Base-by-base conservation (phyloP, 2,113 vertebrate genomes). In the Ramphastos sulfuratus region DNA sequence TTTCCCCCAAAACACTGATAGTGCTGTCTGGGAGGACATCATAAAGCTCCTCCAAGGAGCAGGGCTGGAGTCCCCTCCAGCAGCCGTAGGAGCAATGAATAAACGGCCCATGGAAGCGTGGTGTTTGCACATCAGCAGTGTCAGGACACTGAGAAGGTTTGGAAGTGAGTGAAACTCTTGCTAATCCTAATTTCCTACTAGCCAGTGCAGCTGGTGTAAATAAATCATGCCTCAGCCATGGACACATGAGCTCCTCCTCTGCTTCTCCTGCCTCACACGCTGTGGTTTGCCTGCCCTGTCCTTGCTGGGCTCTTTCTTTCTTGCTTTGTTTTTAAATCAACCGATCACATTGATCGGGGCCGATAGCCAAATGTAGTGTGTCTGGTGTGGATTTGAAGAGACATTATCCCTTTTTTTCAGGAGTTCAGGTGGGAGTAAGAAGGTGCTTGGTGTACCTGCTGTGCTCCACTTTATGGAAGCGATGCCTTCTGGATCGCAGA, bases 261-360 rank as follows among this genome's bases (percentile, higher is more conserved):
- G 74, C 89, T 95, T 74, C 92, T 95, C 89, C 87, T 84, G 91
- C 93, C 95, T 90, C 10, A 55, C 88, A 67, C 96, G 60, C 59
- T 91, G 94, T 92, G 91, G 85, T 58, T 94, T 80, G 70, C 92
- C 70, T 92, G 86, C 84, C 61, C 92, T 92, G 90, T 77, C 89
- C 95, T 92, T 83, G 93, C 97, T 94, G 97, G 95, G 90, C 4
- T 42, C 78, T 92, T 28, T 82, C 73, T 96, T 85, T 67, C 73
- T 84, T 87, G 70, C 71, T 83, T 90, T 93, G 64, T 94, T 92
- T 92, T 94, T 58, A 85, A 93, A 79, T 96, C 80, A 65, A 64
- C 97, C 94, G 94, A 97, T 98, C 97, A 98, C 96, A 97, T 96
- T 98, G 97, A 97, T 98, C 96, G 95, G 97, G 85, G 94, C 95